Base-by-base conservation (phyloP, 2,888 invertebrate species). In the Trissolcus brochymenae region DNA sequence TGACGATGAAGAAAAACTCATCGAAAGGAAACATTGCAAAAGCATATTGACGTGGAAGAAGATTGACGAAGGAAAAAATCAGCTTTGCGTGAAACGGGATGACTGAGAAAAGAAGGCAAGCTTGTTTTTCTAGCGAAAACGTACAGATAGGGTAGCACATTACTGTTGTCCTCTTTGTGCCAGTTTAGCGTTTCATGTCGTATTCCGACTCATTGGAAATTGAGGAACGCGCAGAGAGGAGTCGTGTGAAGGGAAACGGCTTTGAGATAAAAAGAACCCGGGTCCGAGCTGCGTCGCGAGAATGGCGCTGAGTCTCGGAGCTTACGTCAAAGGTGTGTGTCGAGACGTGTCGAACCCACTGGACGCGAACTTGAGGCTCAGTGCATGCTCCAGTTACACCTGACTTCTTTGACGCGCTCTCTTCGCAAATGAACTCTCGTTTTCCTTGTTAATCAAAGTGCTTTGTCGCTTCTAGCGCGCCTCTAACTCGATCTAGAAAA, bases 171-270 rank as follows among this genome's bases (percentile, higher is more conserved):
- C 84, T 84, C 88, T 88, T 88, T 88, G 88, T 87, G 86, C 81
- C 84, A 83, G 85, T 87, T 87, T 85, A 86, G 85, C 87, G 87
- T 87, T 88, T 88, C 87, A 87, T 87, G 87, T 87, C 87, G 85
- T 88, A 88, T 89, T 89, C 88, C 88, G 84, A 88, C 86, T 88
- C 88, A 88, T 88, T 89, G 88, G 86, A 88, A 88, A 89, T 88
- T 88, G 87, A 87, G 87, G 86, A 86, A 85, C 85, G 83, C 78
- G 83, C 65, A 17, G 50, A 55, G 82, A 84, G 81, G 81, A 83
- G 81, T 80, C 81, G 86, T 83, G 87, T 83, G 83, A 83, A 85
- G 86, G 85, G 84, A 86, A 83, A 85, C 83, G 82, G 87, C 86
- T 87, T 87, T 87, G 85, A 84, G 87, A 87, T 86, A 86, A 87